Evolutionary conservation across 1,140 invertebrate species (phyloP).

Genomic region (Eulimnadia texana): DNA sequence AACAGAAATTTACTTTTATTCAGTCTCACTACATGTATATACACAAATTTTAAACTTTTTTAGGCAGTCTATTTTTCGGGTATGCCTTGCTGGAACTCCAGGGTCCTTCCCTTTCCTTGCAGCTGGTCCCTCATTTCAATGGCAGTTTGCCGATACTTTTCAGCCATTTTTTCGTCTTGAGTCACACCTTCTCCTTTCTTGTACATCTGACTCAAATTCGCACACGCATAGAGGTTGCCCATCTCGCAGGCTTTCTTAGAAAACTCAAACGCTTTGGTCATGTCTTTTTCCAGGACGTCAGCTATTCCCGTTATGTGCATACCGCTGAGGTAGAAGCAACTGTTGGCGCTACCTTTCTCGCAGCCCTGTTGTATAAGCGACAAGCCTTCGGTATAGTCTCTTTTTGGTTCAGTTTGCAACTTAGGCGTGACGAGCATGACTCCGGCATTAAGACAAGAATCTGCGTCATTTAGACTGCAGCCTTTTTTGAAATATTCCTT

Average conservation of each 20-base stretch:
- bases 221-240: conserved; percentile 67
- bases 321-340: conserved; percentile 64
- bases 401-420: conserved; percentile 20
- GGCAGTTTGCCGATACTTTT: conserved; percentile 52
- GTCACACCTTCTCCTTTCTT: conserved; percentile 41
- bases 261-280: conserved; percentile 56
- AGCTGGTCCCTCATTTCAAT: conserved; percentile 49
- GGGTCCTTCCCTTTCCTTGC: conserved; percentile 36
- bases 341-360: conserved; percentile 42
- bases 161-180: conserved; percentile 50
- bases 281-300: conserved; percentile 50
- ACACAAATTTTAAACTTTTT: not conserved
- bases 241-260: conserved; percentile 60
- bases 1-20: not conserved
- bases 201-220: conserved; percentile 74
- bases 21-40: too few species aligned
- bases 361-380: conserved; percentile 55
- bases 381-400: conserved; percentile 36
- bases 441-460: conserved; percentile 59
- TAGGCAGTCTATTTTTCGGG: not conserved
- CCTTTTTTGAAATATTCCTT: conserved; percentile 61
- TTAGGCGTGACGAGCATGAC: conserved; percentile 40
- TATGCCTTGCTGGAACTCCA: conserved; percentile 51
- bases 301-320: conserved; percentile 57
- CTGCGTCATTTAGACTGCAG: conserved; percentile 49